Conservation (phyloP, 2,888 invertebrate species). For the Stenotaenia linearis region DNA sequence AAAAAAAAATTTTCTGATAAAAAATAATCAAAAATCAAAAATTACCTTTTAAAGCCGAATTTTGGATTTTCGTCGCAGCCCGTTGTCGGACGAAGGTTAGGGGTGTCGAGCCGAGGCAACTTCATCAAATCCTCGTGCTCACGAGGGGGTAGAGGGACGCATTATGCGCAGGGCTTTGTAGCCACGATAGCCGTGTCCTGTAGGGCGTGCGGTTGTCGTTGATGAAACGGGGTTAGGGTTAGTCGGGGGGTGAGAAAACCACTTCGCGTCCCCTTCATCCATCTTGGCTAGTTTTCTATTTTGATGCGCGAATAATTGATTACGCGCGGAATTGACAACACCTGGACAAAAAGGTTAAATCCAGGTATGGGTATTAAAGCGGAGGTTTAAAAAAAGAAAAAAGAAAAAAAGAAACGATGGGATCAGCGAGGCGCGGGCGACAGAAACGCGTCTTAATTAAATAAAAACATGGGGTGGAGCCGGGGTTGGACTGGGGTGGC, state of each 20-base stretch:
- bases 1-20: too few species aligned
- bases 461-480: constrained; percentile 12
- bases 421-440: neutral
- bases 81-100: too few species aligned
- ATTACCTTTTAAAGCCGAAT: too few species aligned
- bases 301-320: constrained; percentile 3
- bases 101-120: neutral
- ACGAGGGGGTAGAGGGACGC: neutral
- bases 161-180: neutral
- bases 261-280: neutral
- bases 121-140: constrained; percentile 24
- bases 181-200: constrained; percentile 14
- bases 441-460: neutral
- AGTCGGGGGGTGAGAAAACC: constrained; percentile 1
- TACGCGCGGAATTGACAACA: neutral
- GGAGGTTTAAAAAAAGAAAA: too few species aligned
- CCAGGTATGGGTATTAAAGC: too few species aligned
- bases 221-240: constrained; percentile 12
- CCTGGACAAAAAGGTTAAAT: too few species aligned
- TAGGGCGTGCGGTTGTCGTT: constrained; percentile 24
- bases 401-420: too few species aligned
- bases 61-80: too few species aligned
- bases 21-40: too few species aligned
- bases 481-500: neutral
- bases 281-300: neutral